Evolutionary conservation across 1,140 invertebrate species (phyloP).

Genomic region (Holotrichia oblita): DNA sequence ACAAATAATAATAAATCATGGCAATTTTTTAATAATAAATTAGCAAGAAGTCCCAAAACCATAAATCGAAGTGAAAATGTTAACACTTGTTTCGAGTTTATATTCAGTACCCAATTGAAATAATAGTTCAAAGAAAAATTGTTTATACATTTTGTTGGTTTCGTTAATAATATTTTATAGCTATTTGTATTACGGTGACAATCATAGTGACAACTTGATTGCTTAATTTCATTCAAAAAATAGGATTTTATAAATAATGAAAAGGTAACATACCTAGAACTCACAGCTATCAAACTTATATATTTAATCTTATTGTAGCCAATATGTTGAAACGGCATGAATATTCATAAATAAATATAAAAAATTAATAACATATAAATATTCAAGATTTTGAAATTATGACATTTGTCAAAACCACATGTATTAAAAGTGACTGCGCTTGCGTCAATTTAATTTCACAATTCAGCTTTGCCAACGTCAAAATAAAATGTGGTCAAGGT

Average conservation of each 20-base stretch:
- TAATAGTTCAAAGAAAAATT: no score
- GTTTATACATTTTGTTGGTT: no score
- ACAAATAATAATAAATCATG: no score
- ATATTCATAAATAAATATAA: constrained; percentile 25
- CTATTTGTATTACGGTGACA: background rate
- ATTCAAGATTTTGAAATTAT: constrained; percentile 7
- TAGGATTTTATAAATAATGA: background rate
- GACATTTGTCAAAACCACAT: constrained; percentile 39
- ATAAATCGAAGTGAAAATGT: no score
- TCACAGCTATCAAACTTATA: constrained; percentile 1
- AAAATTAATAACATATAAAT: background rate
- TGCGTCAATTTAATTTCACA: background rate
- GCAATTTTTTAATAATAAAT: no score
- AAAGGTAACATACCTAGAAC: constrained; percentile 3
- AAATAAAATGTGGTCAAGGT: background rate
- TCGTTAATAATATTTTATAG: no score
- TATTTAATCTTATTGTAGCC: constrained; percentile 15
- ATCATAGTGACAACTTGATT: background rate
- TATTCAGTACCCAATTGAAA: no score
- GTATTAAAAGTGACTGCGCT: background rate
- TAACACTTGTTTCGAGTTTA: no score
- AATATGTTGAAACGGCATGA: constrained; percentile 17
- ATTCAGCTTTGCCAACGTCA: background rate
- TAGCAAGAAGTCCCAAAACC: no score
- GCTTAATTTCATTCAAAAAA: background rate